These are phyloP conservation scores for Psittacula derbiana DNA, from an alignment of 2,797 vertebrate genomes.

Conservation along the genomic window DNA sequence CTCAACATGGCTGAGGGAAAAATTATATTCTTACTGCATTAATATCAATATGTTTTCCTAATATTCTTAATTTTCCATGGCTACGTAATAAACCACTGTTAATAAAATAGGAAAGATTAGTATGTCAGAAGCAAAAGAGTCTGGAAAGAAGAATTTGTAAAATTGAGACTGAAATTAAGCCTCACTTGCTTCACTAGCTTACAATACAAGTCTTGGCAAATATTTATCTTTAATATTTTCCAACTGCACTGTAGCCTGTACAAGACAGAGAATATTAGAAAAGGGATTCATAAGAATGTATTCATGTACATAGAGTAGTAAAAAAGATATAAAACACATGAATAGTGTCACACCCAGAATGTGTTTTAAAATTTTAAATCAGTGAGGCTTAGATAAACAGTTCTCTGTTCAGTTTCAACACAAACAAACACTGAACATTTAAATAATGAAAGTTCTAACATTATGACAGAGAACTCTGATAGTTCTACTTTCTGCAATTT, in stretches of 20 bases:
- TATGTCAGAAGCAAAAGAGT: not conserved
- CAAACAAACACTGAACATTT: not conserved
- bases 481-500: not conserved
- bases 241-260: not conserved
- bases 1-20: slow-evolving; percentile 89
- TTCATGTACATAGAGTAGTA: not conserved
- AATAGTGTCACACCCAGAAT: not conserved
- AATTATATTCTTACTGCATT: not conserved
- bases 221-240: not conserved
- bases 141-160: not conserved
- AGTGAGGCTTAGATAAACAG: not conserved
- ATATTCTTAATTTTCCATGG: not conserved
- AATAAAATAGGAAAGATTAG: not conserved
- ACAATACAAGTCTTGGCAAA: not conserved
- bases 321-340: not conserved
- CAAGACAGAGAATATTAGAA: not conserved
- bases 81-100: not conserved
- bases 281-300: not conserved
- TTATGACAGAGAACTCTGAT: not conserved
- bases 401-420: not conserved
- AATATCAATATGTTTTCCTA: not conserved
- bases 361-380: not conserved
- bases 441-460: not conserved
- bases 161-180: not conserved
- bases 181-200: not conserved